Evolutionary conservation across 2,797 vertebrate genomes (phyloP), one percentile per base, ranked within the genome.

Genomic region (Parotocinclus haroldoi): DNA sequence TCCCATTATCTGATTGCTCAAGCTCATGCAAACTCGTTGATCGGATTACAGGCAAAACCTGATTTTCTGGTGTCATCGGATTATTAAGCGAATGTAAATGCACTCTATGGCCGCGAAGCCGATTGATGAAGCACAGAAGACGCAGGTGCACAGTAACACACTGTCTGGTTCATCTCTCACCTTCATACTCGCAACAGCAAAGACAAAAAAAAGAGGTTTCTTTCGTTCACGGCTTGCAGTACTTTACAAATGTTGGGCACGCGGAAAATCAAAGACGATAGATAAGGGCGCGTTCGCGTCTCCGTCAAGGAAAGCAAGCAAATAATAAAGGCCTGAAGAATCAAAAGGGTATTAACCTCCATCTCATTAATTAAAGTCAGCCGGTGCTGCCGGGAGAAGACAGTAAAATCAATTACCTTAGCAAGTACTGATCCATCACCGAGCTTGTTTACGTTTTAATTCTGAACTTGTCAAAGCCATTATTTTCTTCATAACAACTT

Each of bases 351-450:
- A 81, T 61, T 80, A 85, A 80, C 75, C 82, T 78, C 79, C 54
- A 78, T 74, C 71, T 81, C 81, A 80, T 89, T 89, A 85, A 89
- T 78, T 78, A 78, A 76, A 73, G 53, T n/a, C 82, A 80, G 87
- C 85, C 83, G 86, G 82, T 83, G n/a, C n/a, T n/a, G n/a, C n/a
- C n/a, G n/a, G n/a, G n/a, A n/a, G n/a, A n/a, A n/a, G n/a, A n/a
- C n/a, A n/a, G n/a, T n/a, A n/a, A 82, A 83, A 86, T 88, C 86
- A 88, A 89, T 88, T 86, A 87, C 79, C 51, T 74, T 17, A 19
- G 51, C 64, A 58, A 58, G 76, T 76, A 78, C 73, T 68, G 76
- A 78, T 78, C 73, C 72, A 75, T 71, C 70, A 68, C 14, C 46
- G 58, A 37, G 64, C 64, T 74, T 74, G 73, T 78, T 76, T 78